Conservation (phyloP, 2,888 invertebrate species). For the Chamaedrilus cognettii region DNA sequence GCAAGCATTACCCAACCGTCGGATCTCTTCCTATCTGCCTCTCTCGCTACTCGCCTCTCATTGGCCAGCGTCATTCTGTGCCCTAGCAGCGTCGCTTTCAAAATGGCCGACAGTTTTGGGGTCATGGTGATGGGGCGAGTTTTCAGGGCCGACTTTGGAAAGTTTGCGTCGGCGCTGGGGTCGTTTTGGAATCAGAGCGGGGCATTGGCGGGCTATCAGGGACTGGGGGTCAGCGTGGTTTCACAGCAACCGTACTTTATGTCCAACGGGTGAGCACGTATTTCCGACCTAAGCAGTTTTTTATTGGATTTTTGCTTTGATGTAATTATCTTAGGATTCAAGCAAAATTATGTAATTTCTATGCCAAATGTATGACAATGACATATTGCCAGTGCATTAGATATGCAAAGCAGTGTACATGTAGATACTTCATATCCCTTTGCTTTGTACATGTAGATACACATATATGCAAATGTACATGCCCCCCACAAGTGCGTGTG, state of each 20-base stretch:
- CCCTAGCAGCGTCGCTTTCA: background rate
- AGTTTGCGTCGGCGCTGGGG: background rate
- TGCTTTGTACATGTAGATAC: too few species aligned
- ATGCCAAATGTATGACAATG: too few species aligned
- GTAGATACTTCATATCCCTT: too few species aligned
- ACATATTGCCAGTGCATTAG: too few species aligned
- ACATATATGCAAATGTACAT: too few species aligned
- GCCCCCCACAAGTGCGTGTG: too few species aligned
- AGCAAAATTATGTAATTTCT: too few species aligned
- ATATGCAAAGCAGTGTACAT: too few species aligned
- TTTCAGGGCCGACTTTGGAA: background rate
- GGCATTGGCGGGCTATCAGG: background rate
- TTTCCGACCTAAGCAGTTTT: too few species aligned
- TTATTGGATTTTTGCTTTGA: too few species aligned
- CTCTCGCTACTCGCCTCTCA: background rate
- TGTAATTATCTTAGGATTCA: too few species aligned
- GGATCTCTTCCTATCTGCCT: background rate
- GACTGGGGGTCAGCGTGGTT: conserved; percentile 1
- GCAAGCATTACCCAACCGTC: conserved; percentile 2
- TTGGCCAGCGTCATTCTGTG: background rate
- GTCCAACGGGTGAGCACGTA: conserved; percentile 5
- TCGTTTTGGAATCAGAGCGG: conserved; percentile 6
- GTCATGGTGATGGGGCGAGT: conserved; percentile 8
- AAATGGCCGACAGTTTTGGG: conserved; percentile 7
- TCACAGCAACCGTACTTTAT: conserved; percentile 9